Base-by-base conservation (phyloP, 2,888 invertebrate species). In the Tromatobia lineatoria region DNA sequence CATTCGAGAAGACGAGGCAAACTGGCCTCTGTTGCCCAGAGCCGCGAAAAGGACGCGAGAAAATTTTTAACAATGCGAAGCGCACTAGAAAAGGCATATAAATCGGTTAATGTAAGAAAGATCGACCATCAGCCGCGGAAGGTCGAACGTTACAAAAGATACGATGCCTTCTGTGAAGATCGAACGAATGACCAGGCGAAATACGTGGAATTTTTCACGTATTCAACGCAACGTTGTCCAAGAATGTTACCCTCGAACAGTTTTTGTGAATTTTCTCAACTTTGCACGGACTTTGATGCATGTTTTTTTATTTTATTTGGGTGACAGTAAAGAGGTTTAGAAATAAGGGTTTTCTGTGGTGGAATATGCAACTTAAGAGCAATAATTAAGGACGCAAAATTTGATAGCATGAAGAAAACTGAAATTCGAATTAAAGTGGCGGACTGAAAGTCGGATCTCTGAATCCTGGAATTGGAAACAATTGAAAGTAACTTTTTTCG, bases 41-140 rank as follows among this genome's bases (percentile, higher is more conserved):
- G 45, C 47, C 45, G 66, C 76, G 76, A 75, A 78, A 83, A 79
- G 81, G 75, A 81, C 82, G 61, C 86, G 87, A 67, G 69, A 54
- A 90, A 90, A 90, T 90, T 82, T 83, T 83, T 77, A 77, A 92
- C 90, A 91, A 92, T 90, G 85, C 86, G 71, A 74, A 54, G 70
- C 69, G 69, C 67, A 45, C 76, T 85, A 75, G 86, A 70, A 70
- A 77, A 84, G 87, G 85, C 86, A 87, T 86, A 18, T 18, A n/a
- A 23, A 69, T 47, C 52, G 34, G 52, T 66, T 57, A 73, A 80
- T 57, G 38, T 47, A 67, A 79, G 71, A 54, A 15, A 82, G 86
- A 84, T 83, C 82, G 57, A 59, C 38, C 25, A n/a, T 25, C n/a
- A 25, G 84, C 86, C 88, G 87, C 91, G 91, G 90, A 90, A 91